These are phyloP conservation scores for Diorhabda elongata DNA, from an alignment of 1,140 invertebrate species.

Conservation along the genomic window DNA sequence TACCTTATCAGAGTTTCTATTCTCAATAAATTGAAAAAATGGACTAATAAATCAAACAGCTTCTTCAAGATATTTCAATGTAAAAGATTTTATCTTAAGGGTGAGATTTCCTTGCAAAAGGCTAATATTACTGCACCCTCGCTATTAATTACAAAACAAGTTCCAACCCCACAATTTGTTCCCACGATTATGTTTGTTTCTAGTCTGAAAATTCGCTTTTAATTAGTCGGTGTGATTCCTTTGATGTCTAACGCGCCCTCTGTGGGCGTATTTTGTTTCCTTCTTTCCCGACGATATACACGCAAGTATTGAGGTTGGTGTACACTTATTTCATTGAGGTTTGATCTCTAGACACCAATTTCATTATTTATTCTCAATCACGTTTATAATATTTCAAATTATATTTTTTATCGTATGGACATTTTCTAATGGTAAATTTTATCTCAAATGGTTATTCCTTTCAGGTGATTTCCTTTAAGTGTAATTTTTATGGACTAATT, in stretches of 20 bases:
- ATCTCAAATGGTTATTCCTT: too few species aligned
- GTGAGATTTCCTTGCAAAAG: background rate
- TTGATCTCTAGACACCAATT: background rate
- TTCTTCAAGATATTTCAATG: background rate
- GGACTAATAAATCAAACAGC: background rate
- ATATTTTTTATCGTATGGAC: too few species aligned
- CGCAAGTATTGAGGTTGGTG: background rate
- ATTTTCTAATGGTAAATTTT: too few species aligned
- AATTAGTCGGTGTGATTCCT: constrained; percentile 2
- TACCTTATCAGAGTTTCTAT: too few species aligned
- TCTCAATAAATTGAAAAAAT: background rate
- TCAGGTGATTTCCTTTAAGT: too few species aligned
- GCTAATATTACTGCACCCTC: background rate
- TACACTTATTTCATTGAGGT: background rate
- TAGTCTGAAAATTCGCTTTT: background rate
- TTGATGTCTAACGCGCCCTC: background rate
- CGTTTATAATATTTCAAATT: too few species aligned
- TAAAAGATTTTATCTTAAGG: background rate
- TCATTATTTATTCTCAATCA: too few species aligned
- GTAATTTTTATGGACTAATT: too few species aligned
- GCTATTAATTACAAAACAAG: background rate
- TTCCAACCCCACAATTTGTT: background rate
- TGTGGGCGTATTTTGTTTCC: background rate
- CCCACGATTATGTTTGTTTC: background rate
- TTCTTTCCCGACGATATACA: background rate